Base-by-base conservation (phyloP, 2,888 invertebrate species). In the Hoplodrina blanda region DNA sequence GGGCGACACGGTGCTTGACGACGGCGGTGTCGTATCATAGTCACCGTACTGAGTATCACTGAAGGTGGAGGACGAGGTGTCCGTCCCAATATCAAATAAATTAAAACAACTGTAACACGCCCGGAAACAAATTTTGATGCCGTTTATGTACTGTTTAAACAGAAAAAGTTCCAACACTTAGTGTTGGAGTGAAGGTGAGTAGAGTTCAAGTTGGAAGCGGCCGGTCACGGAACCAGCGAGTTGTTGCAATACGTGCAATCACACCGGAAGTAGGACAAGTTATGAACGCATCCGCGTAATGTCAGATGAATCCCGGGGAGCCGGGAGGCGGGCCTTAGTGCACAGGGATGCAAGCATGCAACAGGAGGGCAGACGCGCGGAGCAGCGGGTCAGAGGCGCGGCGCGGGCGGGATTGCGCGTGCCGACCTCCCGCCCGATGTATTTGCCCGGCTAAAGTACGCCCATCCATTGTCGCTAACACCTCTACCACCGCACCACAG, bases 341-440 rank as follows among this genome's bases (percentile, higher is more conserved):
- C 87, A 87, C 82, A 79, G 86, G 84, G 86, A 84, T 89, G 89
- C 88, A 87, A 79, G 83, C 71, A 82, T 88, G 90, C 88, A 88
- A 80, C 83, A 84, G 74, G 84, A 85, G 82, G 80, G 76, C 77
- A 10, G 54, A 62, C 73, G 81, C 25, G 25, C 25, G 25, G 25
- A 25, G 25, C 25, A 25, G 74, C 72, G 76, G 81, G 84, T 81
- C 62, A 73, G 67, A 82, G 79, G 78, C 75, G 85, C 62, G 73
- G 82, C 83, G 87, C 87, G 88, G 89, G 89, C 88, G 90, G 89
- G 87, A 81, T 83, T 86, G 86, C 88, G 82, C 83, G 78, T 73
- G 74, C 74, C 86, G 66, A 77, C 88, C 89, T 87, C 91, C 91
- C 90, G 91, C 92, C 91, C 90, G 88, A 85, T 89, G 88, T 86